Evolutionary conservation across 2,888 invertebrate genomes (phyloP).

Genomic region (Actias luna): DNA sequence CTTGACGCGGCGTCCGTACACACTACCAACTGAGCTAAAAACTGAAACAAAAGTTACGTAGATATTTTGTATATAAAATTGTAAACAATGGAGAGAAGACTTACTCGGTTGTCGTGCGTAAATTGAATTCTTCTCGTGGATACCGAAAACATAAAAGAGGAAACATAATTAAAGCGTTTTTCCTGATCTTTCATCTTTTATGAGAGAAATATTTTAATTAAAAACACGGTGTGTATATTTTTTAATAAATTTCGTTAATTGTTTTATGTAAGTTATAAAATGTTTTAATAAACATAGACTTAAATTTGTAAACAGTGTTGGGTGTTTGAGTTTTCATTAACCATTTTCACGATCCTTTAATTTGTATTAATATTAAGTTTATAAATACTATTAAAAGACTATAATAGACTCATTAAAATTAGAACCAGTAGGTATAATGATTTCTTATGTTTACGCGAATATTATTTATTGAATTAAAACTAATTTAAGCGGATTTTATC

Average conservation of each 20-base stretch:
- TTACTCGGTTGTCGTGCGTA: constrained; percentile 15
- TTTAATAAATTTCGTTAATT: constrained; percentile 17
- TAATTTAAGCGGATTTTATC: too few species aligned
- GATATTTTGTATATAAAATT: background rate
- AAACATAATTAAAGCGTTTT: constrained; percentile 19
- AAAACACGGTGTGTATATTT: constrained; percentile 15
- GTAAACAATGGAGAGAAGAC: background rate
- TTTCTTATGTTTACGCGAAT: too few species aligned
- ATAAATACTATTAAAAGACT: too few species aligned
- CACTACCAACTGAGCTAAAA: too few species aligned
- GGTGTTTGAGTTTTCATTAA: background rate
- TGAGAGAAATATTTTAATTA: constrained; percentile 19
- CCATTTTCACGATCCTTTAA: too few species aligned
- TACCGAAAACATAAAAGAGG: constrained; percentile 17
- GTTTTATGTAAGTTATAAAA: constrained; percentile 24
- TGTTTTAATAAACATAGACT: constrained; percentile 7
- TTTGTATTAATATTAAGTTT: too few species aligned
- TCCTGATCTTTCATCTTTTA: constrained; percentile 17
- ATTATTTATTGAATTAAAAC: too few species aligned
- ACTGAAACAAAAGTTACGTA: background rate
- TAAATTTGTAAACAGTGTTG: background rate
- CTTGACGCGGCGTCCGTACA: too few species aligned
- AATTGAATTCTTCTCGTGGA: constrained; percentile 18
- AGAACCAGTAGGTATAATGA: too few species aligned
- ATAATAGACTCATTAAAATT: too few species aligned